Evolutionary conservation across 2,888 invertebrate species (phyloP).

Genomic region (Cephonodes hylas): DNA sequence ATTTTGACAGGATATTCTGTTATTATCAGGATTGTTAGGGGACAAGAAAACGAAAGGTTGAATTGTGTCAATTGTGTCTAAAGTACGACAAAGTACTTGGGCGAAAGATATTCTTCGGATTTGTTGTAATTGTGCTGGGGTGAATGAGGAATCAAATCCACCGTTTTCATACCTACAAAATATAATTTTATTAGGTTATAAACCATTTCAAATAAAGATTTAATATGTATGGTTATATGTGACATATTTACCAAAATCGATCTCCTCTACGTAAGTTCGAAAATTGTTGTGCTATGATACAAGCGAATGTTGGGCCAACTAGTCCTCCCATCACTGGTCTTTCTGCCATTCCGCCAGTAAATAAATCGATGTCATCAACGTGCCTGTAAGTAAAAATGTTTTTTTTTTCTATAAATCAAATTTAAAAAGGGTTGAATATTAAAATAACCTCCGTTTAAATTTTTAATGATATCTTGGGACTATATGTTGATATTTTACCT

Average conservation of each 20-base stretch:
- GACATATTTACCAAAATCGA: constrained; percentile 85
- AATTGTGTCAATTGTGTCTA: constrained; percentile 83
- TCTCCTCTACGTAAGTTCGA: constrained; percentile 88
- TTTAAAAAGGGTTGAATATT: too few species aligned
- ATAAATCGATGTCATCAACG: constrained; percentile 92
- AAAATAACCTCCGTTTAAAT: too few species aligned
- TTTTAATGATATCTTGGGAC: too few species aligned
- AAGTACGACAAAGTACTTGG: constrained; percentile 86
- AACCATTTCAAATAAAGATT: background rate
- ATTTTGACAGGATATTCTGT: constrained; percentile 80
- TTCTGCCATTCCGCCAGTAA: constrained; percentile 91
- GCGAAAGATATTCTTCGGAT: constrained; percentile 86
- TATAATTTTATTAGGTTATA: constrained; percentile 11
- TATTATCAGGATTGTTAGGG: constrained; percentile 81
- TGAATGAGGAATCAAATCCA: constrained; percentile 87
- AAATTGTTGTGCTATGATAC: constrained; percentile 93
- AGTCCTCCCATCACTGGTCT: constrained; percentile 89
- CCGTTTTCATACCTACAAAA: constrained; percentile 87
- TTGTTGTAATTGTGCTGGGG: constrained; percentile 87
- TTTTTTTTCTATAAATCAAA: background rate
- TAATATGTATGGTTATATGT: background rate
- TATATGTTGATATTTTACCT: constrained; percentile 50
- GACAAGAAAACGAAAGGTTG: constrained; percentile 87
- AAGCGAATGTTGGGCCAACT: constrained; percentile 93
- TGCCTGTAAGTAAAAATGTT: constrained; percentile 59